These are phyloP conservation scores for Diphyllodes magnificus DNA, from an alignment of 2,113 vertebrate species.

Conservation along the genomic window DNA sequence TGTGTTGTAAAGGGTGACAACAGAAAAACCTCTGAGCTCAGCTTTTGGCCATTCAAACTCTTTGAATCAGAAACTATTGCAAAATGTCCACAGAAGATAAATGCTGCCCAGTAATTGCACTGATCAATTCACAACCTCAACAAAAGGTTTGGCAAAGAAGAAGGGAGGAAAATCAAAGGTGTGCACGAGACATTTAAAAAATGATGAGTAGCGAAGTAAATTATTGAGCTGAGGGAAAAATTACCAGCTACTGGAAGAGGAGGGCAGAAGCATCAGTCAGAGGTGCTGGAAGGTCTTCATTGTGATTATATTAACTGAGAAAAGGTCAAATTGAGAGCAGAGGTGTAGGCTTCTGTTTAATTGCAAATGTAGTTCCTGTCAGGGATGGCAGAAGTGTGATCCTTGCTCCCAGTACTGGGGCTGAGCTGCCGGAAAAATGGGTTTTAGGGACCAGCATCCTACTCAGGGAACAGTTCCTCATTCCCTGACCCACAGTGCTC, in stretches of 20 bases:
- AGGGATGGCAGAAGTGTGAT: background rate
- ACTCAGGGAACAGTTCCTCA: background rate
- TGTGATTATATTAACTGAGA: constrained; percentile 10
- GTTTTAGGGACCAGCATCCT: background rate
- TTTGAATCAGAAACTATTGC: background rate
- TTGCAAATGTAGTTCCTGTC: constrained; percentile 7
- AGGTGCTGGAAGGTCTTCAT: background rate
- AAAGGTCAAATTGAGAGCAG: constrained; percentile 29
- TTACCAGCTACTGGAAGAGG: background rate
- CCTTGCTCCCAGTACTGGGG: background rate
- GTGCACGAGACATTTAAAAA: background rate
- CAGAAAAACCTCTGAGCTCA: background rate
- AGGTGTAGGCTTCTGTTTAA: constrained; percentile 15
- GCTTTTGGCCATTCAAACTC: background rate
- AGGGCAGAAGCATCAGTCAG: constrained; percentile 4
- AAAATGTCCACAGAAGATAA: background rate
- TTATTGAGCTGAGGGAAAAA: constrained; percentile 32
- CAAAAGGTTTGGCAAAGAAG: constrained; percentile 16
- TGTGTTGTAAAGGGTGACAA: background rate
- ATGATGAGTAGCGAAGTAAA: background rate
- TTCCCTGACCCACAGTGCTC: background rate
- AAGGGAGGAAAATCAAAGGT: background rate
- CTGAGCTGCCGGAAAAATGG: background rate
- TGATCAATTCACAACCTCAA: constrained; percentile 9
- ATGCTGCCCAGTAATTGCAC: background rate